phyloP scores from a whole-genome alignment of 1,140 invertebrate species.

The Drosophila bocqueti region DNA sequence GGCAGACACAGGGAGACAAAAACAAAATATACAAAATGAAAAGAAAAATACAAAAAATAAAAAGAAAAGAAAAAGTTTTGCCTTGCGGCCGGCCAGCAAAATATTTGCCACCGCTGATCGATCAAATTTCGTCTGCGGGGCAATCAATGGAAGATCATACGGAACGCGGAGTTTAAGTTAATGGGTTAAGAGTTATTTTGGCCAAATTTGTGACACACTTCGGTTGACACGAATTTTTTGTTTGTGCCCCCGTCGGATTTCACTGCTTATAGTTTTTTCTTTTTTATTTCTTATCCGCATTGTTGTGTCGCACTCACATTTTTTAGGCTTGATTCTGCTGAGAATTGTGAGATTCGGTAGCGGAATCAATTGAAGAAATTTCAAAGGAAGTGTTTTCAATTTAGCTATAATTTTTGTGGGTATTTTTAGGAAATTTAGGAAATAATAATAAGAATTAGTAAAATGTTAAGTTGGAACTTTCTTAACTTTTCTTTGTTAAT shows the following conservation, averaged over 20 bases:
- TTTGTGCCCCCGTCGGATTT: constrained; percentile 20
- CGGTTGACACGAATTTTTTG: constrained; percentile 52
- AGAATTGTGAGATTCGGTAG: constrained; percentile 4
- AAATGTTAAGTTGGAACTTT: background rate
- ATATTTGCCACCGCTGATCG: constrained; percentile 69
- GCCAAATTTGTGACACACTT: constrained; percentile 70
- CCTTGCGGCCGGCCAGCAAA: constrained; percentile 60
- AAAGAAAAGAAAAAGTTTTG: constrained; percentile 45
- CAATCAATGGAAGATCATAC: constrained; percentile 54
- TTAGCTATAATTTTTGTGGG: too few species aligned
- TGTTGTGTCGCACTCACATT: constrained; percentile 26
- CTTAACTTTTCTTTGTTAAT: too few species aligned
- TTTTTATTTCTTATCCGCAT: constrained; percentile 9
- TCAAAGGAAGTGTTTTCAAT: background rate
- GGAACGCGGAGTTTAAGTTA: constrained; percentile 46
- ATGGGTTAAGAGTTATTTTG: constrained; percentile 73
- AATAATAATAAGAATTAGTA: background rate
- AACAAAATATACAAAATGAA: constrained; percentile 8
- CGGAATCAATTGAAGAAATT: too few species aligned
- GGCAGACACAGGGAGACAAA: constrained; percentile 16
- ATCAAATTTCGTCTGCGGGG: constrained; percentile 67
- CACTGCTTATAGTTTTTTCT: constrained; percentile 1
- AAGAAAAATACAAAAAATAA: background rate
- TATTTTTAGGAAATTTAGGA: background rate
- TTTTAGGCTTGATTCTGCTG: background rate